These are phyloP conservation scores for Cistogaster globosa DNA, from an alignment of 2,888 invertebrate genomes.

Conservation along the genomic window DNA sequence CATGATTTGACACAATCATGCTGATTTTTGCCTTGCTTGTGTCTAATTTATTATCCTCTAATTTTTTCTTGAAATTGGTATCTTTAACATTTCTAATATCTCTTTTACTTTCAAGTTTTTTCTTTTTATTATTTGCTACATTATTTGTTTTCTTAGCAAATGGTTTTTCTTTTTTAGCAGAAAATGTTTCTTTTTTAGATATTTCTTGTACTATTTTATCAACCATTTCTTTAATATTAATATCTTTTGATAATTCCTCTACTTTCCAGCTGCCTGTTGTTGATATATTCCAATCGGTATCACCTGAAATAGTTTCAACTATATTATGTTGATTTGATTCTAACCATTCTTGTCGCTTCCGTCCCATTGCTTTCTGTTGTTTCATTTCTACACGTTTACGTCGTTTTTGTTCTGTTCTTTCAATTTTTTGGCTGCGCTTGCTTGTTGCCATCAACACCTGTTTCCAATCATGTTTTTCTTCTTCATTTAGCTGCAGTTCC, in stretches of 20 bases:
- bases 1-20: neutral
- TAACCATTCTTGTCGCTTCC: conserved; percentile 79
- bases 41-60: neutral
- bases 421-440: conserved; percentile 76
- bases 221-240: neutral
- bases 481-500: conserved; percentile 74
- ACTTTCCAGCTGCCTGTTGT: conserved; percentile 56
- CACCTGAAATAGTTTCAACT: neutral
- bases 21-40: neutral
- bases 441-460: conserved; percentile 77
- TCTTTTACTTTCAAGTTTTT: neutral
- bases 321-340: conserved; percentile 73
- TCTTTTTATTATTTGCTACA: neutral
- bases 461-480: conserved; percentile 75
- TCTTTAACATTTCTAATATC: neutral
- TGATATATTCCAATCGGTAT: conserved; percentile 18
- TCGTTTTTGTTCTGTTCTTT: conserved; percentile 76
- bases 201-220: neutral
- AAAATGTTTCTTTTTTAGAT: neutral
- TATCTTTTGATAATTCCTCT: conserved; percentile 29
- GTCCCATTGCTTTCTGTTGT: conserved; percentile 75
- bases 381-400: conserved; percentile 75
- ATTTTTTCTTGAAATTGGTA: neutral
- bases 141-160: neutral
- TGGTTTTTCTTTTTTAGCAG: conserved; percentile 9